Evolutionary conservation across 1,140 invertebrate species (phyloP), one percentile per base, ranked within the genome.

Genomic region (Melanaphis sacchari): DNA sequence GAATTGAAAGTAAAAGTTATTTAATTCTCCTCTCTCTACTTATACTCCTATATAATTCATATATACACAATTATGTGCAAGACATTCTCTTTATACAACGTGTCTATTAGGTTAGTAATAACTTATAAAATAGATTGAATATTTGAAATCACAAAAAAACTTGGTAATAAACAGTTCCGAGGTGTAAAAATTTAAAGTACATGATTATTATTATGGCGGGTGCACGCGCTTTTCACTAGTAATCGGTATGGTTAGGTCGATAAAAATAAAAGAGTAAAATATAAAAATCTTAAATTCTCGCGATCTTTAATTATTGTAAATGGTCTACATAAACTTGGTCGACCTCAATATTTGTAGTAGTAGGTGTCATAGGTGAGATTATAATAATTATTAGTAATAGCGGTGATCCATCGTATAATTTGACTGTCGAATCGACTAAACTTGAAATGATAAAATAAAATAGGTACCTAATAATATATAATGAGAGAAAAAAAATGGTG

Each of bases 1-100:
- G 59, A 41, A 76, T 91, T 31, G 59, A 76, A 91, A 91, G 76
- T 38, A 43, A 92, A 92, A 81, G 59, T 49, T 49, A 15, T 41
- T 43, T 1, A n/a, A 85, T 43, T 85, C 11, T 85, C 9, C 24
- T 49, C 41, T 87, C 31, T 31, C 18, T n/a, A 31, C 41, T n/a
- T 87, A 36, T 87, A 31, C 26, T 26, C 41, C 15, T 21, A 46
- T 24, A 85, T 38, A 18, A 85, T 26, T 11, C 84, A n/a, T 22
- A 31, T 82, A 38, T 38, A 82, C n/a, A 76, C 15, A 82, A 38
- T 82, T 38, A 31, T 43, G 87, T 46, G 21, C 21, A 21, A 49
- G 87, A 88, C 87, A 52, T 88, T 88, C 87, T 49, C 46, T 88
- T 36, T n/a, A 4, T 40, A 26, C 9, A 38, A 26, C 84, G 21